Evolutionary conservation across 2,113 vertebrate species (phyloP).

Genomic region (Erpornis zantholeuca): DNA sequence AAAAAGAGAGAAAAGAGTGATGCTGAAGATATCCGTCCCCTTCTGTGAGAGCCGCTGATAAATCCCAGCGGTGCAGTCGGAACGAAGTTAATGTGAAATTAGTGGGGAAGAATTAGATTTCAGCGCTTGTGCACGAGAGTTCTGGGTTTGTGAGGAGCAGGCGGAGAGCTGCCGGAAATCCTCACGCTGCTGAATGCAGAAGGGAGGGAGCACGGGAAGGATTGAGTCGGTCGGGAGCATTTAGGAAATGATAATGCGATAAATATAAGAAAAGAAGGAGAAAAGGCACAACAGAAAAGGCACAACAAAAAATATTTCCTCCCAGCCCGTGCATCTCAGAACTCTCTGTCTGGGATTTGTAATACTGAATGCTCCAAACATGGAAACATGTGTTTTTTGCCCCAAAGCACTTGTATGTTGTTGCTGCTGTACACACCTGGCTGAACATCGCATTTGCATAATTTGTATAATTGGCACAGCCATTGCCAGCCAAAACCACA

Average conservation of each 20-base stretch:
- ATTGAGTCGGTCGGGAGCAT: accelerated
- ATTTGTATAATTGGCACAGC: not conserved
- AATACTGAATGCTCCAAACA: not conserved
- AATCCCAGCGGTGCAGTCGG: not conserved
- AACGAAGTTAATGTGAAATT: not conserved
- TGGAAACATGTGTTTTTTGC: not conserved
- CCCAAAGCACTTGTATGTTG: not conserved
- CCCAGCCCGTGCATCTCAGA: not conserved
- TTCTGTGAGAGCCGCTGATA: accelerated
- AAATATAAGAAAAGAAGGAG: not conserved
- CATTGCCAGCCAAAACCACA: not conserved
- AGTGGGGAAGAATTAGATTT: not conserved
- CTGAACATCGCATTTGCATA: not conserved
- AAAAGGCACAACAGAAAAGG: not conserved
- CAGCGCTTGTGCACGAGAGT: not conserved
- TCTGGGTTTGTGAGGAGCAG: accelerated
- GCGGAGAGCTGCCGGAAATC: not conserved
- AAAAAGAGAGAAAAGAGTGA: not conserved
- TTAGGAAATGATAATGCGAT: not conserved
- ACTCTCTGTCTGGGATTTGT: not conserved
- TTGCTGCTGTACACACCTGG: not conserved
- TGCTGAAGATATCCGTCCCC: not conserved
- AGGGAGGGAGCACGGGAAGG: not conserved
- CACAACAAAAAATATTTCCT: not conserved
- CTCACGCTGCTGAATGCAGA: accelerated